Evolutionary conservation across 2,888 invertebrate species (phyloP).

Genomic region (Catonia carolina): DNA sequence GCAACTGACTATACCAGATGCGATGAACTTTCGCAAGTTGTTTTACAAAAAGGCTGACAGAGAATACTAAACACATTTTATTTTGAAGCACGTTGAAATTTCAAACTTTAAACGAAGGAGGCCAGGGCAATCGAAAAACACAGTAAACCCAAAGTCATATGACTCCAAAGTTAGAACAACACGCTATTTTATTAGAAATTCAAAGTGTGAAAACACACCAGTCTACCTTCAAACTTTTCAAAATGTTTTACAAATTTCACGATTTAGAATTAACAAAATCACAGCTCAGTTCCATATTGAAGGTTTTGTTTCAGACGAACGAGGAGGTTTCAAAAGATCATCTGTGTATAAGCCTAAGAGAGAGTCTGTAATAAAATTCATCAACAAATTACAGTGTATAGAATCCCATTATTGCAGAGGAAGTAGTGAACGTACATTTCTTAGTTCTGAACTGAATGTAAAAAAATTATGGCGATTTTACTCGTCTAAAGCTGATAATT

Average conservation of each 20-base stretch:
- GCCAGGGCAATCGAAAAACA: conserved; percentile 12
- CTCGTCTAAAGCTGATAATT: conserved; percentile 7
- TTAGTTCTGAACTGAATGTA: conserved; percentile 6
- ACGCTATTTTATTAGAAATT: conserved; percentile 9
- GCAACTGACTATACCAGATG: conserved; percentile 5
- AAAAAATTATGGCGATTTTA: conserved; percentile 11
- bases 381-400: conserved; percentile 7
- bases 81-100: conserved; percentile 10
- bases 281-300: conserved; percentile 10
- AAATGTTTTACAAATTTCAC: conserved; percentile 11
- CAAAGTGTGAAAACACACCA: conserved; percentile 2
- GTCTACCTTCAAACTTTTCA: conserved; percentile 4
- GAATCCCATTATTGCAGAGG: conserved; percentile 15
- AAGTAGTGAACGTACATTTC: conserved; percentile 1
- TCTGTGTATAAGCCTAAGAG: conserved; percentile 9
- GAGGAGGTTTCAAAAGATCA: conserved; percentile 7
- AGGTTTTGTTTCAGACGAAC: conserved; percentile 4
- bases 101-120: conserved; percentile 5
- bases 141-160: conserved; percentile 9
- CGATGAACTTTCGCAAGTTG: not conserved
- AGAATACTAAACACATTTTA: not conserved
- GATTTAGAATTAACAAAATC: conserved; percentile 11
- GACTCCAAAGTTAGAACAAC: conserved; percentile 13
- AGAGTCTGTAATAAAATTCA: conserved; percentile 1
- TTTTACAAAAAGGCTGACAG: not conserved